These are phyloP conservation scores for Andrena chrysosceles DNA, from an alignment of 2,888 invertebrate species.

Conservation along the genomic window DNA sequence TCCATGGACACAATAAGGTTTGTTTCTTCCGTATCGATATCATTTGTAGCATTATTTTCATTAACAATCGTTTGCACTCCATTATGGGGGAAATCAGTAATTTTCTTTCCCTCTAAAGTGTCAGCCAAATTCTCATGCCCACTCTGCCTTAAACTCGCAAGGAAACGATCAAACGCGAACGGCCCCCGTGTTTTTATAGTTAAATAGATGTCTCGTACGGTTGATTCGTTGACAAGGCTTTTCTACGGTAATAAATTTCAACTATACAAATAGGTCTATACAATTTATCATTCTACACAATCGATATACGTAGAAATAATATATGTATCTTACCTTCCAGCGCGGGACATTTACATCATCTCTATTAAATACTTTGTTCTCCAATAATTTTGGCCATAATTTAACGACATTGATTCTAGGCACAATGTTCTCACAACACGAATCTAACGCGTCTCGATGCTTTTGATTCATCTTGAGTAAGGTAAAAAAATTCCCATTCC, in stretches of 20 bases:
- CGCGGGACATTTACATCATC: constrained; percentile 78
- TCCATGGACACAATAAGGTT: not conserved
- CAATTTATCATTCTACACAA: not conserved
- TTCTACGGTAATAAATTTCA: constrained; percentile 65
- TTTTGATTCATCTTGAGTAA: constrained; percentile 73
- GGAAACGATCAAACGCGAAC: constrained; percentile 77
- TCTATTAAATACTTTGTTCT: constrained; percentile 76
- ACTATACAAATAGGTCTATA: not conserved
- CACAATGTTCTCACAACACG: constrained; percentile 68
- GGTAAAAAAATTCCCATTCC: not conserved
- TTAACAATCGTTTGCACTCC: not conserved
- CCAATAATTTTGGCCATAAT: constrained; percentile 79
- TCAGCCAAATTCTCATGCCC: constrained; percentile 73
- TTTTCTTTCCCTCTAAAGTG: constrained; percentile 64
- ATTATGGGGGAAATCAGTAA: not conserved
- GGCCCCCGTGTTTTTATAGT: constrained; percentile 81
- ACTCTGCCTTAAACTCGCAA: constrained; percentile 74
- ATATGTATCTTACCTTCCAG: constrained; percentile 75
- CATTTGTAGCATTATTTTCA: not conserved
- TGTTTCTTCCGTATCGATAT: not conserved
- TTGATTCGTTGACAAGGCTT: constrained; percentile 62
- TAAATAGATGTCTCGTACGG: constrained; percentile 72
- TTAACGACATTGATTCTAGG: constrained; percentile 68
- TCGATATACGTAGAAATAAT: not conserved
- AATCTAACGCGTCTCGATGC: constrained; percentile 75